phyloP scores from a whole-genome alignment of 2,113 vertebrate genomes.

The Spea multiplicata region DNA sequence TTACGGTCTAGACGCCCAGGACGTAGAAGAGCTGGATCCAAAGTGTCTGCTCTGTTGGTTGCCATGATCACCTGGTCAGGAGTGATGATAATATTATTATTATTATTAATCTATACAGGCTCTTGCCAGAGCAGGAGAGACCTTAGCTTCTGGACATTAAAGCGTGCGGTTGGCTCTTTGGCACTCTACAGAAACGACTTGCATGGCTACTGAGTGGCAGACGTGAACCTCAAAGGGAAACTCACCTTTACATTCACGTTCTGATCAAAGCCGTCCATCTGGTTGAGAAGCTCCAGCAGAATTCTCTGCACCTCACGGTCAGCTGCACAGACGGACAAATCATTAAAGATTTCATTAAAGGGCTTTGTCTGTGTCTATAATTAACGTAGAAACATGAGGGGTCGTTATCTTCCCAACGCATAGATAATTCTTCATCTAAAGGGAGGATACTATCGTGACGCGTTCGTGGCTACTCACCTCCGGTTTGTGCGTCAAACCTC shows the following conservation, averaged over 20 bases:
- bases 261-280: slow-evolving; percentile 96
- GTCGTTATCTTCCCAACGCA: too few relatives aligned
- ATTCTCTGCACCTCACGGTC: slow-evolving; percentile 91
- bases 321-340: slow-evolving; percentile 61
- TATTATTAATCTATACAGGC: too few relatives aligned
- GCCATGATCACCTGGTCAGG: slow-evolving; percentile 87
- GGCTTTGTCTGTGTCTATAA: too few relatives aligned
- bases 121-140: too few relatives aligned
- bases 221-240: background rate
- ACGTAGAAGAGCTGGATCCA: slow-evolving; percentile 87
- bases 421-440: too few relatives aligned
- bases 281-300: slow-evolving; percentile 88
- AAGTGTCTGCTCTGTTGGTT: slow-evolving; percentile 89
- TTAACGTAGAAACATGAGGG: too few relatives aligned
- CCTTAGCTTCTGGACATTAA: too few relatives aligned
- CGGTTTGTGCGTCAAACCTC: slow-evolving; percentile 93
- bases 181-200: too few relatives aligned
- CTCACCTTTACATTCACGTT: slow-evolving; percentile 91
- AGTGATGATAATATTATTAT: background rate
- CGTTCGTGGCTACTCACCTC: slow-evolving; percentile 67
- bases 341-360: background rate
- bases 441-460: too few relatives aligned
- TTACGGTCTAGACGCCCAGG: slow-evolving; percentile 88
- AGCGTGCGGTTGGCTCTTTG: too few relatives aligned
- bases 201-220: too few relatives aligned